Base-by-base conservation (phyloP, 2,888 invertebrate genomes). In the Euplexia lucipara region DNA sequence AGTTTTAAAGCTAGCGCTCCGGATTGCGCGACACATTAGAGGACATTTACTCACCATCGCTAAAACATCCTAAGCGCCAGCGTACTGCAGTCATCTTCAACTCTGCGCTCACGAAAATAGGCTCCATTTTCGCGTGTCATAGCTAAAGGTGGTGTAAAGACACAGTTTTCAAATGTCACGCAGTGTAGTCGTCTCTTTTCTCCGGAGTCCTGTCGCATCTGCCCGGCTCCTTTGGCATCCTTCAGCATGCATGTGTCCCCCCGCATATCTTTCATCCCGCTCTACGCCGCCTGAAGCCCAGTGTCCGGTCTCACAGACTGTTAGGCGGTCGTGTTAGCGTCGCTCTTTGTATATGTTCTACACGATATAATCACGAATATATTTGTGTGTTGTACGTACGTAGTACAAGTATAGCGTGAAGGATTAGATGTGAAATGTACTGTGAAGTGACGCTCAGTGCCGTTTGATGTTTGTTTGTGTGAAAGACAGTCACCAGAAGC, bases 151-250 rank as follows among this genome's bases (percentile, higher is more conserved):
- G 90, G 86, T 90, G 92, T 93, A 95, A 91, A 95, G 95, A 95
- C 95, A 95, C 94, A 92, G 91, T 95, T 95, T 95, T 94, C 93
- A 94, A 94, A 94, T 95, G 95, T 95, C 95, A 94, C 93, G 92
- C 86, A 89, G 92, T 94, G 94, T 93, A 91, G 94, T 94, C 91
- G 92, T 95, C 95, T 95, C 95, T 95, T 95, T 95, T 95, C 95
- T 91, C 90, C 94, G 88, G 91, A 91, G 94, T 95, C 94, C 94
- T 94, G 95, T 93, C 93, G 93, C 94, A 91, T 94, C 93, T 94
- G 93, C 91, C 91, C 88, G 86, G 90, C 91, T 93, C 94, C 95
- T 94, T 94, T 92, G 91, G 92, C 90, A 93, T 95, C 95, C 95
- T 95, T 95, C 93, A 91, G 92, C 90, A 85, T 91, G 90, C 90